Evolutionary conservation across 53 echinoderm and acorn worm genomes (phyloP).

Genomic region (Temnopleurus reevesii): DNA sequence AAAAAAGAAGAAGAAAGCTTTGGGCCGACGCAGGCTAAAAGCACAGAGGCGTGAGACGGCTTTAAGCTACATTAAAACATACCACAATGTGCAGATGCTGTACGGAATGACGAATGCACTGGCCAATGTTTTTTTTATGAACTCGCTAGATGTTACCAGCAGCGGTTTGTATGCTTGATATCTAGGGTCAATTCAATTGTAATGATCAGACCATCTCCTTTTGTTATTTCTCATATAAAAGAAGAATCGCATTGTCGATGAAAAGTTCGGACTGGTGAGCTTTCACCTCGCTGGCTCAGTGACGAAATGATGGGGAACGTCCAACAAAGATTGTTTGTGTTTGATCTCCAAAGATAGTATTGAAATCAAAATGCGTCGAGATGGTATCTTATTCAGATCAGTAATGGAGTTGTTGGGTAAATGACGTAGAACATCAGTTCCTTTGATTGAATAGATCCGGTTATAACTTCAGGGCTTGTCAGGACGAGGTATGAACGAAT

Average conservation of each 20-base stretch:
- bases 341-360: not conserved
- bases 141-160: too few species aligned
- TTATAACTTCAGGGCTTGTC: not conserved
- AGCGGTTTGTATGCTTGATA: too few species aligned
- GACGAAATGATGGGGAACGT: not conserved
- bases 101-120: too few species aligned
- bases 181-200: not conserved
- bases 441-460: not conserved
- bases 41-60: too few species aligned
- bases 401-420: not conserved
- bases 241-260: constrained; percentile 12
- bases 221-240: not conserved
- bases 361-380: not conserved
- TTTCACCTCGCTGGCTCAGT: not conserved
- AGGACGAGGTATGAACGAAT: not conserved
- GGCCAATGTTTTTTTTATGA: too few species aligned
- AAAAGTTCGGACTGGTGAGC: not conserved
- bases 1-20: too few species aligned
- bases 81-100: too few species aligned
- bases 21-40: too few species aligned
- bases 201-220: not conserved
- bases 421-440: not conserved
- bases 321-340: not conserved
- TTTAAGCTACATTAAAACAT: too few species aligned
- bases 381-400: not conserved